phyloP scores from a whole-genome alignment of 2,113 vertebrate genomes.

The Alectura lathami region DNA sequence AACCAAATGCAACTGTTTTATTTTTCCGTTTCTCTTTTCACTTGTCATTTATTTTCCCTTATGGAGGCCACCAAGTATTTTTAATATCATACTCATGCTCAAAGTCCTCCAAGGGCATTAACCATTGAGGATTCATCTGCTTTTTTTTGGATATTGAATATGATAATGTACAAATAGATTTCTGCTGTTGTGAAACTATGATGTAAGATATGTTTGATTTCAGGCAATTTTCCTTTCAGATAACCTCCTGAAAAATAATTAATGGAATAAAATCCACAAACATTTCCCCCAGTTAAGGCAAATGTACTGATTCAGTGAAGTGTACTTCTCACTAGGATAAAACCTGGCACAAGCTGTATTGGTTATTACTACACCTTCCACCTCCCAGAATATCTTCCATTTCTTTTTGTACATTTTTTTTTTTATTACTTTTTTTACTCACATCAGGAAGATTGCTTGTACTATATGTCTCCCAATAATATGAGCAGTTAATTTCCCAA shows the following conservation, averaged over 20 bases:
- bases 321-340: not conserved
- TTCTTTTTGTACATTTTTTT: too few relatives aligned
- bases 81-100: not conserved
- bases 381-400: not conserved
- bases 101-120: constrained; percentile 2
- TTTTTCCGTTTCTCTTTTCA: constrained; percentile 24
- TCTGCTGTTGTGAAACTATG: not conserved
- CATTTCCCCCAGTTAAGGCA: not conserved
- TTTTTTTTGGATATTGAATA: not conserved
- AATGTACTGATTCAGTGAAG: not conserved
- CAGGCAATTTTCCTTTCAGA: not conserved
- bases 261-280: not conserved
- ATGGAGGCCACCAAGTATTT: not conserved
- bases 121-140: not conserved
- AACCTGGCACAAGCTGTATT: not conserved
- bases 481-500: constrained; percentile 5
- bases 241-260: not conserved
- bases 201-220: not conserved
- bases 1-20: constrained; percentile 6
- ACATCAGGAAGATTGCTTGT: not conserved
- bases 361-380: not conserved
- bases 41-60: constrained; percentile 20
- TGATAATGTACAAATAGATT: not conserved
- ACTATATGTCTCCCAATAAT: not conserved
- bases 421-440: too few relatives aligned